These are phyloP conservation scores for Tipula unca DNA, from an alignment of 2,888 invertebrate species.

Conservation along the genomic window DNA sequence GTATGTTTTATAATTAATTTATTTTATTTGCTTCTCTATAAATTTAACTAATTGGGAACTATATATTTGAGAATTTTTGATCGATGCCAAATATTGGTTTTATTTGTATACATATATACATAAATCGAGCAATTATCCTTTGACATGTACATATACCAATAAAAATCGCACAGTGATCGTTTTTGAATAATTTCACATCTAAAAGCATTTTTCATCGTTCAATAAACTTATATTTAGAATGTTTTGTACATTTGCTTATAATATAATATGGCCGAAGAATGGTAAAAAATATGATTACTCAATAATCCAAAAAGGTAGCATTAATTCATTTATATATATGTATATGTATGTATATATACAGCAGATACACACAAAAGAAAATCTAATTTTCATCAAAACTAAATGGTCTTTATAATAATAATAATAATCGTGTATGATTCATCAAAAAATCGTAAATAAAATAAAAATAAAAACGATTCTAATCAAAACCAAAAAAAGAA, in stretches of 20 bases:
- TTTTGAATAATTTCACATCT: background rate
- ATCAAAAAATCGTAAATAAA: conserved; percentile 17
- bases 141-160: background rate
- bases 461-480: background rate
- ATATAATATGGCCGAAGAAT: background rate
- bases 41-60: background rate
- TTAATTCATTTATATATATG: background rate
- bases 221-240: background rate
- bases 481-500: conserved; percentile 14
- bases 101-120: too few relatives aligned
- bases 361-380: background rate
- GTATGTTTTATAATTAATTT: too few relatives aligned
- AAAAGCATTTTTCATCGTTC: background rate
- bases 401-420: background rate
- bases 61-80: background rate
- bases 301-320: background rate
- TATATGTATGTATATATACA: background rate
- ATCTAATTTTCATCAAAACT: conserved; percentile 14
- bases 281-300: background rate
- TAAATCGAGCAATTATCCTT: background rate
- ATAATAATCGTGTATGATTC: background rate
- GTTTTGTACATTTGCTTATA: too few relatives aligned
- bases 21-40: background rate
- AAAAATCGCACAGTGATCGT: background rate
- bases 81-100: background rate